These are phyloP conservation scores for Trichechus manatus DNA, from an alignment of 2,113 vertebrate species.

Conservation along the genomic window DNA sequence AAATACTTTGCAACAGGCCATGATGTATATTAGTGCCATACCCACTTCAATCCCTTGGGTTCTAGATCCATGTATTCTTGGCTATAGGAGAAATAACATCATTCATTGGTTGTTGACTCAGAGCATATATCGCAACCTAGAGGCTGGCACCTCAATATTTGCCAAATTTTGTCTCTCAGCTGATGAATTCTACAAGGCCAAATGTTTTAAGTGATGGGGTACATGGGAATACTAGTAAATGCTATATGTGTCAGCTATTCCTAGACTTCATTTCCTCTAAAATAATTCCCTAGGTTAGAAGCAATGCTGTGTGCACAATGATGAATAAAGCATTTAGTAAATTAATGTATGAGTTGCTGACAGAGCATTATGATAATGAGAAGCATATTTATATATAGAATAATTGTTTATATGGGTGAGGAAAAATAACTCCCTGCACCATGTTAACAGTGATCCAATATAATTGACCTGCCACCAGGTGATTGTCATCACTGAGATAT, in stretches of 20 bases:
- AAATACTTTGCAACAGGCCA: not conserved
- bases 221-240: not conserved
- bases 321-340: not conserved
- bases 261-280: not conserved
- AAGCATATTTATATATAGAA: too few relatives aligned
- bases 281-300: not conserved
- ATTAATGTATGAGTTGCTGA: too few relatives aligned
- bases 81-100: not conserved
- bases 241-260: not conserved
- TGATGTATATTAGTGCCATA: not conserved
- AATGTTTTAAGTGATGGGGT: not conserved
- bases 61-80: not conserved
- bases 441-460: too few relatives aligned
- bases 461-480: too few relatives aligned
- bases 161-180: not conserved
- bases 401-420: too few relatives aligned
- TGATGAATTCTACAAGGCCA: not conserved
- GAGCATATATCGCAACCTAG: not conserved
- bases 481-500: too few relatives aligned
- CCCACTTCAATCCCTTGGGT: not conserved
- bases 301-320: not conserved
- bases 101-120: not conserved
- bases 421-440: too few relatives aligned
- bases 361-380: too few relatives aligned
- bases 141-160: not conserved